A percentile compares a stretch with the other conserved stretches of the same genome.
These are phyloP conservation scores for Teleiodes luculella DNA, from an alignment of 2,888 invertebrate species.

Conservation along the genomic window DNA sequence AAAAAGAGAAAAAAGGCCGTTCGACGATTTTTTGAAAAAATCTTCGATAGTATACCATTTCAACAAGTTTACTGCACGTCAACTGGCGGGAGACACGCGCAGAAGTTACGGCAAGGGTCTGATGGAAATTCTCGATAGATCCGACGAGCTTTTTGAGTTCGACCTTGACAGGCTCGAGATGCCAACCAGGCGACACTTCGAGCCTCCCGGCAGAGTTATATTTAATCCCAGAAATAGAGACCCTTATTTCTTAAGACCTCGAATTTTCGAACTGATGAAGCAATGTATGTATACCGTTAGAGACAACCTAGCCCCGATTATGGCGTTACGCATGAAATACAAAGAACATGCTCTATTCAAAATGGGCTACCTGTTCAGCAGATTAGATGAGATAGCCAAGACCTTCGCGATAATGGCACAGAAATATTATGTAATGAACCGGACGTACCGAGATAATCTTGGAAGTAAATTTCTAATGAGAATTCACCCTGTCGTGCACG, in stretches of 20 bases:
- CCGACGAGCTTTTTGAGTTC: neutral
- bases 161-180: neutral
- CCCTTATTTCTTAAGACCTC: neutral
- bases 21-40: neutral
- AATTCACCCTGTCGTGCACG: neutral
- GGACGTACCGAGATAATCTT: too few relatives aligned
- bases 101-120: neutral
- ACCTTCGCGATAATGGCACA: neutral
- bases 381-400: neutral
- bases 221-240: neutral
- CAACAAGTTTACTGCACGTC: neutral
- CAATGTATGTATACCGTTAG: neutral
- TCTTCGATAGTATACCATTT: neutral
- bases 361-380: conserved; percentile 1
- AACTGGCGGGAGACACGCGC: too few relatives aligned
- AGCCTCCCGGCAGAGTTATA: neutral
- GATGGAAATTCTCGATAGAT: neutral
- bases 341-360: neutral
- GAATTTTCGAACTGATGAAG: neutral
- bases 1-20: neutral
- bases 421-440: neutral
- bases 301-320: neutral
- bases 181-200: neutral
- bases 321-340: neutral
- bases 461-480: too few relatives aligned